Base-by-base conservation (phyloP, 2,888 invertebrate species). In the Nezara viridula region DNA sequence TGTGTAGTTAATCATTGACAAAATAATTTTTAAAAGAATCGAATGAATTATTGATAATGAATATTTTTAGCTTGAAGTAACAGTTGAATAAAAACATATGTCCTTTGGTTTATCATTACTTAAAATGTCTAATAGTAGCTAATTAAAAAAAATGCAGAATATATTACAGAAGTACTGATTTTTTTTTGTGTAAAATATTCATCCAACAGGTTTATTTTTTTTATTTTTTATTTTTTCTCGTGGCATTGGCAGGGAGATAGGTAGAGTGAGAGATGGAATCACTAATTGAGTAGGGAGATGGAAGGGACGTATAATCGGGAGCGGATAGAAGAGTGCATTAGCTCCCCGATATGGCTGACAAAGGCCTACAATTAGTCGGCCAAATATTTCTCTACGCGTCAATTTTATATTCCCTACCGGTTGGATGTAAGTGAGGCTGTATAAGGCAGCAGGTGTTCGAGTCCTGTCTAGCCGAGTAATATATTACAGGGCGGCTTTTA, bases 391-490 rank as follows among this genome's bases (percentile, higher is more conserved):
- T 77, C 40, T 40, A 77, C 77, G 77, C 37, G 40, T 77, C 40
- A 77, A 77, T 77, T 24, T 77, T 40, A 37, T 24, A 44, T 77
- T 77, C 40, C 73, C 21, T 19, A 32, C 19, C 77, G 37, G 7
- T 77, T 40, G 19, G 40, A 40, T 37, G 7, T 77, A 44, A 77
- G 37, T 77, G 40, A 44, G 21, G 40, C 77, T 40, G 40, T 44
- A 37, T 40, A 77, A 32, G 77, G 77, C 77, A 77, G 16, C 77
- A 77, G 77, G 77, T 77, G 77, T 77, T 77, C 40, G 77, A 77
- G 40, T 24, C 37, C 77, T 40, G 77, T 24, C 77, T 77, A 77
- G 40, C 19, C 37, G 77, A 44, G 77, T 77, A 77, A 77, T 77
- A 77, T 77, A 77, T 44, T 77, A 44, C 40, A 77, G 40, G 6